Evolutionary conservation across 1,140 invertebrate genomes (phyloP).

Genomic region (Sarcophaga bullata): DNA sequence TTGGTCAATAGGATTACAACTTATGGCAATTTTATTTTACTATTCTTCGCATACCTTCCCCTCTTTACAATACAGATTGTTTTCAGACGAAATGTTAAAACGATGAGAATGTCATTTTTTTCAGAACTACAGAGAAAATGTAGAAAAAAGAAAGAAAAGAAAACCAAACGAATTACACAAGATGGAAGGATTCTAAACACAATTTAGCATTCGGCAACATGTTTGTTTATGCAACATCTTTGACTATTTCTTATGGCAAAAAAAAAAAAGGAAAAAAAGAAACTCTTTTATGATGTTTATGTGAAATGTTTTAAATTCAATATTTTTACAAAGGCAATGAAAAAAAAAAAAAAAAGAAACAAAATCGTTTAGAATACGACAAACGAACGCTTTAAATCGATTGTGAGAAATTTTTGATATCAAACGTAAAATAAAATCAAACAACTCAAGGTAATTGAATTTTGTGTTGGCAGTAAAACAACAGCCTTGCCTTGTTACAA

Average conservation of each 20-base stretch:
- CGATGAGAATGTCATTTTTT: constrained; percentile 34
- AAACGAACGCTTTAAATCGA: not conserved
- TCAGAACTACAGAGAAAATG: constrained; percentile 12
- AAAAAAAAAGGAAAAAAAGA: not conserved
- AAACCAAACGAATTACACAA: not conserved
- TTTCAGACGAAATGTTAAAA: constrained; percentile 28
- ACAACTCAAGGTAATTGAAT: not conserved
- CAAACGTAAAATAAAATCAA: not conserved
- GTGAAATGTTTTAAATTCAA: constrained; percentile 4
- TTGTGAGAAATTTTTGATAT: constrained; percentile 12
- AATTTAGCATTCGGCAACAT: constrained; percentile 1
- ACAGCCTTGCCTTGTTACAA: too few species aligned
- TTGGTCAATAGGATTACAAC: too few species aligned
- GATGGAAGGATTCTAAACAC: constrained; percentile 16
- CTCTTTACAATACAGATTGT: not conserved
- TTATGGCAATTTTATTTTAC: too few species aligned
- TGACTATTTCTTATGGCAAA: not conserved
- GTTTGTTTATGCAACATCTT: constrained; percentile 21
- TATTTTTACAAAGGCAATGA: too few species aligned
- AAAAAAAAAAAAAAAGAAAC: too few species aligned
- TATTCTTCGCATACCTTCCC: not conserved
- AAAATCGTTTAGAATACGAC: not conserved
- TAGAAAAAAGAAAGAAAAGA: not conserved
- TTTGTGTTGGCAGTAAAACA: too few species aligned
- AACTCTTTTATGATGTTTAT: not conserved